Evolutionary conservation across 2,797 vertebrate species (phyloP).

Genomic region (Malacoraja senta): DNA sequence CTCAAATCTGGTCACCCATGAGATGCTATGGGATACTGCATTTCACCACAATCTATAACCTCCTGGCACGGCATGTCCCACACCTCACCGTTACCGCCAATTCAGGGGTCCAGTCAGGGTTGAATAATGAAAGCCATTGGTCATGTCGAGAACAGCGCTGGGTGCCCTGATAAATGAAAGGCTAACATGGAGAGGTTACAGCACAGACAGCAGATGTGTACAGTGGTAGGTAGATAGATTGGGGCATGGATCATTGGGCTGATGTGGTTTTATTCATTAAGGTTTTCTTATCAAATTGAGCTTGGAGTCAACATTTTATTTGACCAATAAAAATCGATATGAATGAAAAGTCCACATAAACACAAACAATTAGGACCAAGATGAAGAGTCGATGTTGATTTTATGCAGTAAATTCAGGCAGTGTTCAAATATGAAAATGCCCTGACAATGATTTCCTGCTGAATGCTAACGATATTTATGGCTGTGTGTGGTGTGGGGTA

Average conservation of each 20-base stretch:
- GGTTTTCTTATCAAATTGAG: not conserved
- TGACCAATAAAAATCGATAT: not conserved
- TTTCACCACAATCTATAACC: too few relatives aligned
- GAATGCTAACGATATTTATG: not conserved
- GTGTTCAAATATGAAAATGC: not conserved
- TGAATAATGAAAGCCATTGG: too few relatives aligned
- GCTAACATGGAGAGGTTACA: too few relatives aligned
- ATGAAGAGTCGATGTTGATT: not conserved
- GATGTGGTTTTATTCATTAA: not conserved
- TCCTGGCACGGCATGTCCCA: too few relatives aligned
- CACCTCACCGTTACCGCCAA: too few relatives aligned
- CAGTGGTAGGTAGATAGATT: not conserved
- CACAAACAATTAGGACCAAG: not conserved
- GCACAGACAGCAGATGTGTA: not conserved
- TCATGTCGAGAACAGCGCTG: too few relatives aligned
- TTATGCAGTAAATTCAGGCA: not conserved
- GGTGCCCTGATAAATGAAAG: too few relatives aligned
- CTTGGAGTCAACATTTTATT: not conserved
- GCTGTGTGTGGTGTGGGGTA: not conserved
- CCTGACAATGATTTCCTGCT: not conserved
- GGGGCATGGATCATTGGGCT: not conserved
- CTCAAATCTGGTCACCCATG: too few relatives aligned
- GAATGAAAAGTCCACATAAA: not conserved
- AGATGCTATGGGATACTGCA: too few relatives aligned
- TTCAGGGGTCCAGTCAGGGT: too few relatives aligned